These are phyloP conservation scores for Imbricaverruca yamaguchii DNA, from an alignment of 2,888 invertebrate species.

Conservation along the genomic window DNA sequence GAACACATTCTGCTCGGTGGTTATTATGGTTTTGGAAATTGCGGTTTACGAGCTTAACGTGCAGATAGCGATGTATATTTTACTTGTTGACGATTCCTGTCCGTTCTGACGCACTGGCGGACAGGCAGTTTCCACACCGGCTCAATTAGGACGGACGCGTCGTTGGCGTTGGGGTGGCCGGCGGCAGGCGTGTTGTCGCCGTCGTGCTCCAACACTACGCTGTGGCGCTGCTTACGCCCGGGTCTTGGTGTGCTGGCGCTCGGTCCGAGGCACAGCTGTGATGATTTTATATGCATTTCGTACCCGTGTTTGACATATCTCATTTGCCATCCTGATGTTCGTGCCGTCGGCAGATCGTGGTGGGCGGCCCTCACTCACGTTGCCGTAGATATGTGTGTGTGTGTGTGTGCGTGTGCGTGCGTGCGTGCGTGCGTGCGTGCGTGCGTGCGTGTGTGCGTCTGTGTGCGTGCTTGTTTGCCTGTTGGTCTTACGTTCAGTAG, in stretches of 20 bases:
- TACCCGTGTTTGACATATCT: not conserved
- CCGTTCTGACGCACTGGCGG: not conserved
- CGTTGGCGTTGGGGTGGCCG: no score
- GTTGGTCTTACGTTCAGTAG: no score
- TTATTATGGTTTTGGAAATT: not conserved
- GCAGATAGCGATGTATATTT: slow-evolving; percentile 8
- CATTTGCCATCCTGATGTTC: not conserved
- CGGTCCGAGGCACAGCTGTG: not conserved
- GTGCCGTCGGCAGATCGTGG: not conserved
- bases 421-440: not conserved
- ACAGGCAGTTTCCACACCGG: not conserved
- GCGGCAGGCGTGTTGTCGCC: no score
- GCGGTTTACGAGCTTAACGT: slow-evolving; percentile 10
- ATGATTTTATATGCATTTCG: slow-evolving; percentile 19
- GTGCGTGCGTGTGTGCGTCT: not conserved
- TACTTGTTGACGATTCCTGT: not conserved
- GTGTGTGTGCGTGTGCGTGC: not conserved
- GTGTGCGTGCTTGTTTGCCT: not conserved
- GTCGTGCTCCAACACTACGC: no score
- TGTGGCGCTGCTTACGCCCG: no score
- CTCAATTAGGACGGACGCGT: not conserved
- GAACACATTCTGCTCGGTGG: not conserved
- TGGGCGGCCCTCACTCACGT: not conserved
- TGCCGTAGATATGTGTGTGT: not conserved
- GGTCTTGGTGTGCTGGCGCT: no score